Percentiles rank a stretch among this genome's conserved stretches.
These are phyloP conservation scores for Chrysotoxum bicinctum DNA, from an alignment of 2,888 invertebrate species.

Conservation along the genomic window DNA sequence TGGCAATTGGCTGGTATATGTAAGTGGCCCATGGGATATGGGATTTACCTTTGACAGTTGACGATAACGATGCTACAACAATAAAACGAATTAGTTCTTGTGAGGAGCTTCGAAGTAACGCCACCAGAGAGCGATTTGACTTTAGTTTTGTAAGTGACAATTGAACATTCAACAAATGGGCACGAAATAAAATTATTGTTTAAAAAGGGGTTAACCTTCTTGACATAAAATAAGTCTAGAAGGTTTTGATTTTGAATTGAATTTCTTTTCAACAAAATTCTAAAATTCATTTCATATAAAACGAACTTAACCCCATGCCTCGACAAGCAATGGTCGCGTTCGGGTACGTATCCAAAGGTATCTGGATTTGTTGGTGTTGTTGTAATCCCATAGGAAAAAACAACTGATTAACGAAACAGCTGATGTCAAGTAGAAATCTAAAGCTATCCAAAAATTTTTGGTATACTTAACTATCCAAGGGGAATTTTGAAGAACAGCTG, in stretches of 20 bases:
- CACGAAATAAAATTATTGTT: not conserved
- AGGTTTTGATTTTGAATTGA: not conserved
- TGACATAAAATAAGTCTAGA: not conserved
- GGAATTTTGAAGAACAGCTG: no score
- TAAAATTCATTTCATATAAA: no score
- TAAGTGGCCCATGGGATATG: conserved; percentile 41
- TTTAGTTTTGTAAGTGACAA: not conserved
- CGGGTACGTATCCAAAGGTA: no score
- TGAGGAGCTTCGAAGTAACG: not conserved
- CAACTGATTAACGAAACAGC: no score
- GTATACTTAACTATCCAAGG: no score
- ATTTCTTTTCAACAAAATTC: not conserved
- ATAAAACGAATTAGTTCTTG: not conserved
- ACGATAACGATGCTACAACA: not conserved
- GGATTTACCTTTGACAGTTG: conserved; percentile 23
- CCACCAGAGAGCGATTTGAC: not conserved
- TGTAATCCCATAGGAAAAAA: no score
- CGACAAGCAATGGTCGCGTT: no score
- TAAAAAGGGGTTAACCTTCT: not conserved
- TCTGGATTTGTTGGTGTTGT: no score
- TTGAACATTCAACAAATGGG: not conserved
- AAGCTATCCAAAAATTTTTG: no score
- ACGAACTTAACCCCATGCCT: no score
- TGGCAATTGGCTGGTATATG: not conserved
- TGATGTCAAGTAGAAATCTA: no score